Percentiles rank a stretch among this genome's conserved stretches.
These are phyloP conservation scores for Sebastes miniatus DNA, from an alignment of 2,797 vertebrate species.

Conservation along the genomic window DNA sequence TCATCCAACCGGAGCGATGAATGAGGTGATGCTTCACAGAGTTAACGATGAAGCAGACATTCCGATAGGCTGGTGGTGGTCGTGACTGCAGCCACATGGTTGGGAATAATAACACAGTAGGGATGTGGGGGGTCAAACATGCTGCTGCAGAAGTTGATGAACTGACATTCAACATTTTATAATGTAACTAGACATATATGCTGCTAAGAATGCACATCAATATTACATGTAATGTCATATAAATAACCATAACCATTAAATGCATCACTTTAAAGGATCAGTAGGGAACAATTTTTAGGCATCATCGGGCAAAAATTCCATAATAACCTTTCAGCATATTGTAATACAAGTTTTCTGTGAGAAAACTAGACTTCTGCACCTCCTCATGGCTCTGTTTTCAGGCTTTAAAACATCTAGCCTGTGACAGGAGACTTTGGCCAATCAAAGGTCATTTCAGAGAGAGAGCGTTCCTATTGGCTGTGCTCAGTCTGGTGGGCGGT, in stretches of 20 bases:
- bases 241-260: neutral
- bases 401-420: too few species aligned
- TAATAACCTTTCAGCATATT: too few species aligned
- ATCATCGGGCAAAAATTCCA: too few species aligned
- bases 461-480: too few species aligned
- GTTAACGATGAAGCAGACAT: constrained; percentile 26
- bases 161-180: neutral
- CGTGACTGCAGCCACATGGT: constrained; percentile 52
- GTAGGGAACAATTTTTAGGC: too few species aligned
- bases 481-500: too few species aligned
- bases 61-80: constrained; percentile 46
- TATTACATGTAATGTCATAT: neutral
- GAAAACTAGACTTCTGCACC: too few species aligned
- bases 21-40: constrained; percentile 35
- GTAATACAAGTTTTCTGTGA: too few species aligned
- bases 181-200: neutral
- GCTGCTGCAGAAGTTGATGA: neutral
- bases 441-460: too few species aligned
- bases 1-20: constrained; percentile 34
- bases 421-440: too few species aligned
- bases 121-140: neutral
- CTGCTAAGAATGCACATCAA: neutral
- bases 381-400: too few species aligned
- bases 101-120: constrained; percentile 26
- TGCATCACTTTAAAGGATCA: neutral